Evolutionary conservation across 37 sponge, comb jelly and placozoan species (phyloP), one percentile per base, ranked within the genome.

Genomic region (Ianthella basta): DNA sequence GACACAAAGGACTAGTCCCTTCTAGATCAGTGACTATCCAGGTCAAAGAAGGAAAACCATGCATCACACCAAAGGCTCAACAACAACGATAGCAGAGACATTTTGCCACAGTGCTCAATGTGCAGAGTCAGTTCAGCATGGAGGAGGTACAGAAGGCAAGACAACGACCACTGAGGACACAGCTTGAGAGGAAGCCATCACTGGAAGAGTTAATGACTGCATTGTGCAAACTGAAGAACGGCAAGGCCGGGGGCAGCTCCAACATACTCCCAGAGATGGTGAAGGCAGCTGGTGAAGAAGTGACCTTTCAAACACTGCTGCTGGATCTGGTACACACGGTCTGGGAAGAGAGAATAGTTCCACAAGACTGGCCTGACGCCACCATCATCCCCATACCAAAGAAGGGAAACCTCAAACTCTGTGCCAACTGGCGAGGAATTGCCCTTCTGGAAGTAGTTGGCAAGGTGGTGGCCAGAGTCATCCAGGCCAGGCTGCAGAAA

Each of bases 1-100:
- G 66, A 33, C 72, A 55, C 25, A 85, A 80, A 85, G 86, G 86
- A 4, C 66, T 85, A 4, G 65, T 78, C 53, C 80, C 86, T 35
- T 1, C 25, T 32, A 75, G 66, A 34, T 8, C 66, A 60, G 79
- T 35, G 23, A 73, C 53, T 4, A 30, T 85, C 18, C 39, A 37
- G 41, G 44, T 36, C 39, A 64, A 84, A 50, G 57, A 84, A 56
- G 77, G 85, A 18, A 84, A 72, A 57, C 21, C 38, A 39, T 84
- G 74, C 39, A 55, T 38, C 77, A 44, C 56, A 57, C 18, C 29
- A 29, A 21, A 83, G 70, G 72, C 68, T 15, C 70, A 83, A 34
- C 69, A 69, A 33, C 56, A 72, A 36, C 68, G 77, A 72, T 72
- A 77, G 60, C 27, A 44, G 66, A 85, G 65, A 19, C 66, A 84